Evolutionary conservation across 1,140 invertebrate genomes (phyloP).

Genomic region (Ctenoplectra terminalis): DNA sequence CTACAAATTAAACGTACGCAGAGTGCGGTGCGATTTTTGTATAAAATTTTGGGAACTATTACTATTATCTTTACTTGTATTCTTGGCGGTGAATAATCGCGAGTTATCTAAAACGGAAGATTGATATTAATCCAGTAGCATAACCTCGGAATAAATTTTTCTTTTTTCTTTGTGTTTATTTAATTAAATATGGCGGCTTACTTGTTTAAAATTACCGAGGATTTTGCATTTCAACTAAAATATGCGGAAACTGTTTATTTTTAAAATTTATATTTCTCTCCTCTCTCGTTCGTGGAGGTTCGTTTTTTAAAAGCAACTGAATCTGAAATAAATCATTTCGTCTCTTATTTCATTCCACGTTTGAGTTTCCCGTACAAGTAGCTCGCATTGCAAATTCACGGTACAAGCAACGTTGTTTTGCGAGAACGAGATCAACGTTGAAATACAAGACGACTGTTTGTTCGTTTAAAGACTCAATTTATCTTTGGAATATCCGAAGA

Average conservation of each 20-base stretch:
- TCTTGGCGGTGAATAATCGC: too few relatives aligned
- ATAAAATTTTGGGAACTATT: too few relatives aligned
- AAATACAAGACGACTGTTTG: not conserved
- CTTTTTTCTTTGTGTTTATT: not conserved
- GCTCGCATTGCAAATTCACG: not conserved
- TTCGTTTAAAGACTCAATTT: constrained; percentile 2
- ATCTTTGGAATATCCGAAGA: not conserved
- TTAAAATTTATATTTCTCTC: not conserved
- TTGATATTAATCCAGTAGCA: not conserved
- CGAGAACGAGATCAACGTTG: not conserved
- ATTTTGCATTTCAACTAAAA: not conserved
- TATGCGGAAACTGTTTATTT: not conserved
- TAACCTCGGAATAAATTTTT: not conserved
- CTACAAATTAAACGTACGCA: too few relatives aligned
- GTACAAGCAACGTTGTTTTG: constrained; percentile 1
- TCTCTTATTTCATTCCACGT: not conserved
- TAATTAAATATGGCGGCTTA: not conserved
- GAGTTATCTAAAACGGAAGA: not conserved
- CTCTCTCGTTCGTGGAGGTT: not conserved
- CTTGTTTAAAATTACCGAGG: not conserved
- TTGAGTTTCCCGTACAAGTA: not conserved
- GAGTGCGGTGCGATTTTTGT: too few relatives aligned
- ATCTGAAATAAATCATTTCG: not conserved
- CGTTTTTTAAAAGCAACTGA: not conserved
- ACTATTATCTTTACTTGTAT: too few relatives aligned